phyloP scores from a whole-genome alignment of 2,888 invertebrate genomes.

The Pelosia muscerda region DNA sequence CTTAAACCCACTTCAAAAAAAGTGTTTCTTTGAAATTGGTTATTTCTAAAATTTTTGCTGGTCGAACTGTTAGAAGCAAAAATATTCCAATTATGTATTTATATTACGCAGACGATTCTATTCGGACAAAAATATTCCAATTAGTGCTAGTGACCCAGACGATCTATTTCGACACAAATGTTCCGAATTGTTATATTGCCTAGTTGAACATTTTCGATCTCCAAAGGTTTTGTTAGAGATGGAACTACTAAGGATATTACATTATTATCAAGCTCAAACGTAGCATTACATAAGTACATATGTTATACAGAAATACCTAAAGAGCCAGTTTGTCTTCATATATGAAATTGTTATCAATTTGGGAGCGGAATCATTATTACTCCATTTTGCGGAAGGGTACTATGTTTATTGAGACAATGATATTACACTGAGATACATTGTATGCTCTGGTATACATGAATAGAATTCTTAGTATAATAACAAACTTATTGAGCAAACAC shows the following conservation, averaged over 20 bases:
- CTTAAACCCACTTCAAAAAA: not conserved
- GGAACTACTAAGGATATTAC: not conserved
- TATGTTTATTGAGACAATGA: not conserved
- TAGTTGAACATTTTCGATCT: slow-evolving; percentile 4
- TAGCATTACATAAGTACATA: not conserved
- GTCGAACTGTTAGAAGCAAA: not conserved
- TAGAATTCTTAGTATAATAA: not conserved
- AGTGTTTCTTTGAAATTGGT: not conserved
- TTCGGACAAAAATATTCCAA: slow-evolving; percentile 1
- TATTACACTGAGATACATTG: not conserved
- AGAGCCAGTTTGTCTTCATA: not conserved
- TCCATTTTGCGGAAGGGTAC: not conserved
- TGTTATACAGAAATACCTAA: not conserved
- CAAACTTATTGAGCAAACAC: not conserved
- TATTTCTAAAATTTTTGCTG: not conserved
- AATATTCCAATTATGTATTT: not conserved
- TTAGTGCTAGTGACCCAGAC: not conserved
- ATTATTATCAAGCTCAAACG: not conserved
- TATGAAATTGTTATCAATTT: not conserved
- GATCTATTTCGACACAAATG: not conserved
- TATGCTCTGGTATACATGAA: not conserved
- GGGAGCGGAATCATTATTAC: not conserved
- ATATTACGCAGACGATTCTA: not conserved
- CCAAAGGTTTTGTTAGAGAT: not conserved
- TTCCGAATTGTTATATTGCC: not conserved